Base-by-base conservation (phyloP, 2,797 vertebrate species). In the Otolemur crassicaudatus region DNA sequence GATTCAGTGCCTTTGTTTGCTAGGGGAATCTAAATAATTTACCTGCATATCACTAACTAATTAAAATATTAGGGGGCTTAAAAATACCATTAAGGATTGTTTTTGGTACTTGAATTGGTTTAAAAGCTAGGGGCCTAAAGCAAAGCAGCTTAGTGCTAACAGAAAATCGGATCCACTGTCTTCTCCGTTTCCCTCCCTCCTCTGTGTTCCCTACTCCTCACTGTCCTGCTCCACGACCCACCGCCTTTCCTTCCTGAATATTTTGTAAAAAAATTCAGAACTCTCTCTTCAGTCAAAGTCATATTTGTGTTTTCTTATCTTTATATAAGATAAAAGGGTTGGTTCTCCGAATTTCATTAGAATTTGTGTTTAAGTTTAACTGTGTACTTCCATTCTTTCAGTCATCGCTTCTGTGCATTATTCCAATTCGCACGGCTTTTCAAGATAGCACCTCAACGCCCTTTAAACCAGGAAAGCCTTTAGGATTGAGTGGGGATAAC, bases 51-150 rank as follows among this genome's bases (percentile, higher is more conserved):
- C 27, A 63, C n/a, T 82, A 90, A 53, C 23, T 43, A 53, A n/a
- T 63, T 73, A 67, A 91, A 94, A 81, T 73, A 20, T 56, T 70
- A 91, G 8, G 72, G 49, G 49, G 22, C 27, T 46, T 14, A 87
- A 29, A 95, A 87, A 94, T 80, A 77, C 16, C 70, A 65, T 10
- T 83, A 40, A 56, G 31, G 27, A 60, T 73, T 91, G 5, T 8
- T 93, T 93, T 90, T 65, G 65, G 75, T 40, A 75, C 85, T 40
- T 87, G n/a, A 88, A 70, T 81, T 82, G 31, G 10, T 94, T 82
- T 93, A 46, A 88, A 88, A 87, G 31, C 65, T 53, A 85, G 8
- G 29, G 22, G 20, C 2, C 17, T 53, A 84, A 69, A 92, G 27
- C 11, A 43, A 67, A 77, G 8, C 14, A 82, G n/a, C 3, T 37